These are phyloP conservation scores for Leucophora obtusa DNA, from an alignment of 2,888 invertebrate species.

Conservation along the genomic window DNA sequence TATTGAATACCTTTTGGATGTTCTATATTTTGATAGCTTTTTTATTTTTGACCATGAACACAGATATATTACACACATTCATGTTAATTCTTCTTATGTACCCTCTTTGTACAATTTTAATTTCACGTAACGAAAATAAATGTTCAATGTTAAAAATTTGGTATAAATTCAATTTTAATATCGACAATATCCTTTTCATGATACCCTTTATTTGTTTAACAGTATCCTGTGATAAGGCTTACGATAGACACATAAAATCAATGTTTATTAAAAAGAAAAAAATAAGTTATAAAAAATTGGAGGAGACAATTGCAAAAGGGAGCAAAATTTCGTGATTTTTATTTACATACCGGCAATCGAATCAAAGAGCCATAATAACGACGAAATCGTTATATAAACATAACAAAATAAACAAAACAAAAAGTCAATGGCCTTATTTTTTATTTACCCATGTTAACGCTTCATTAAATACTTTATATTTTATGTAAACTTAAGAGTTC, in stretches of 20 bases:
- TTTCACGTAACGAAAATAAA: slow-evolving; percentile 39
- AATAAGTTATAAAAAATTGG: too few relatives aligned
- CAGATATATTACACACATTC: too few relatives aligned
- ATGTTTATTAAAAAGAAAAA: neutral
- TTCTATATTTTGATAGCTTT: neutral
- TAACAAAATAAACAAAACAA: neutral
- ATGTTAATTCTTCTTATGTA: too few relatives aligned
- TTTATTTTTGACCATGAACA: neutral
- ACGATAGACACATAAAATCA: neutral
- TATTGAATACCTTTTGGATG: slow-evolving; percentile 1
- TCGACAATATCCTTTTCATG: slow-evolving; percentile 19
- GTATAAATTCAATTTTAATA: slow-evolving; percentile 44
- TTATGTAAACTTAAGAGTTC: neutral
- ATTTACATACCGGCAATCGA: neutral
- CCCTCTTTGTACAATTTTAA: neutral
- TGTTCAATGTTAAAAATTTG: slow-evolving; percentile 26
- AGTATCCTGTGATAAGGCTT: neutral
- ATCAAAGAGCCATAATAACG: neutral
- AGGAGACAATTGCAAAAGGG: neutral
- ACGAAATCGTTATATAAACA: neutral
- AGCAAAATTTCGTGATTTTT: neutral
- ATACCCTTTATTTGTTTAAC: neutral
- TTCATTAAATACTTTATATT: neutral
- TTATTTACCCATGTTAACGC: neutral
- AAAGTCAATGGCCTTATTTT: slow-evolving; percentile 15